Percentiles rank a stretch among this genome's conserved stretches.
Evolutionary conservation across 1,140 invertebrate species (phyloP).

Genomic region (Lanistes nyassanus): DNA sequence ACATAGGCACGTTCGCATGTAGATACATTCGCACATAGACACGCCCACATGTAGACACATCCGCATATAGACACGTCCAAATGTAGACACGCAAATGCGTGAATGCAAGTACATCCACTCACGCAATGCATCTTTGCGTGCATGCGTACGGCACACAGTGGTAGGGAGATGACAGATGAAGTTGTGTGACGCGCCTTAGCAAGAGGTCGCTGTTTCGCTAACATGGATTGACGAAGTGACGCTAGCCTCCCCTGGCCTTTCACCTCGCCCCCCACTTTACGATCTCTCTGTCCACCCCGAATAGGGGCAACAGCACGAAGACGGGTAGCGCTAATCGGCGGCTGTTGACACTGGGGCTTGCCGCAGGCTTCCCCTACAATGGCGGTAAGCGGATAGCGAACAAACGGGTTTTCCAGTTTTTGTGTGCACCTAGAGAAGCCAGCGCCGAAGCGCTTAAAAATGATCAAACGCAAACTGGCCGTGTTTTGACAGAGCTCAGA

Average conservation of each 20-base stretch:
- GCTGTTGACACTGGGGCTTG: conserved; percentile 9
- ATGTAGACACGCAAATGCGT: background rate
- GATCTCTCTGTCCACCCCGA: conserved; percentile 1
- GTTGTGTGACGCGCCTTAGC: background rate
- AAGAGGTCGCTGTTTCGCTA: too few species aligned
- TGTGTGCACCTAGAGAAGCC: background rate
- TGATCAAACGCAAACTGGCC: background rate
- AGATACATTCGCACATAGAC: background rate
- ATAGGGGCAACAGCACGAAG: background rate
- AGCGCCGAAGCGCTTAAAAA: background rate
- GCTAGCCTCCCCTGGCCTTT: background rate
- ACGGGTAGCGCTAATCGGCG: conserved; percentile 13
- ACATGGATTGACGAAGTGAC: too few species aligned
- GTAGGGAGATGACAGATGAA: too few species aligned
- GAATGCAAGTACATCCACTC: background rate
- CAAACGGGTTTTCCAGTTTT: background rate
- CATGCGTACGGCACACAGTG: too few species aligned
- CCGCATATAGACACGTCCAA: background rate
- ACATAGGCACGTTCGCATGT: background rate
- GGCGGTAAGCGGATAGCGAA: conserved; percentile 7
- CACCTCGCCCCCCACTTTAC: background rate
- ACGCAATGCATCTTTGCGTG: too few species aligned
- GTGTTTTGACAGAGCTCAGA: conserved; percentile 16
- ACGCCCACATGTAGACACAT: background rate
- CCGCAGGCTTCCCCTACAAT: background rate